Evolutionary conservation across 2,888 invertebrate species (phyloP), one percentile per base, ranked within the genome.

Genomic region (Pecten maximus): DNA sequence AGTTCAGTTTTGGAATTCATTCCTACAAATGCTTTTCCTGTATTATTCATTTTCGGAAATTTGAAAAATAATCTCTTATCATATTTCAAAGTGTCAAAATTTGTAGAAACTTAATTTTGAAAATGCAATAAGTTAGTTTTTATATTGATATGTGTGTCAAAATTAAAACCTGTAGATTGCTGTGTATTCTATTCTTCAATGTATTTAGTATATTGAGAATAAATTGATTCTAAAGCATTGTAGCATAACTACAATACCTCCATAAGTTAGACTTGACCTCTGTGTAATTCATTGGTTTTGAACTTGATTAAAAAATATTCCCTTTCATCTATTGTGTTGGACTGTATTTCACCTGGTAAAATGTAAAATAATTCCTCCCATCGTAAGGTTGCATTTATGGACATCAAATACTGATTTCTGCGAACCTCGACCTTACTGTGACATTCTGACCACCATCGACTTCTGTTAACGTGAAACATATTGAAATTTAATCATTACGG

Each of bases 341-440:
- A 74, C 35, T 10, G 10, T 74, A 74, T 74, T 74, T 74, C 74
- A 74, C 74, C 74, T 6, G 74, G 74, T 74, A 74, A 74, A 74
- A 74, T 74, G 74, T 74, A 74, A 74, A 74, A 74, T 74, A 74
- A 74, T 74, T 74, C 74, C 74, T 74, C 74, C 74, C 74, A 6
- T 74, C 74, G 74, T 35, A 74, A 74, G 74, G 28, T 74, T 74
- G 28, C 74, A 74, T 74, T 74, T 28, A 35, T 74, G 74, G 74
- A 74, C 28, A 74, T 74, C 74, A 74, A 74, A 74, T 74, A 74
- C 74, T 35, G 74, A 74, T 74, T 74, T 74, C 35, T 74, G 74
- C 2, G 74, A 28, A 12, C 1, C 35, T 35, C 23, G 35, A 74
- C 74, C 74, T 28, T 35, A 35, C 23, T 74, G 74, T 74, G 74